Evolutionary conservation across 2,888 invertebrate genomes (phyloP).

Genomic region (Osedax fenrisi): DNA sequence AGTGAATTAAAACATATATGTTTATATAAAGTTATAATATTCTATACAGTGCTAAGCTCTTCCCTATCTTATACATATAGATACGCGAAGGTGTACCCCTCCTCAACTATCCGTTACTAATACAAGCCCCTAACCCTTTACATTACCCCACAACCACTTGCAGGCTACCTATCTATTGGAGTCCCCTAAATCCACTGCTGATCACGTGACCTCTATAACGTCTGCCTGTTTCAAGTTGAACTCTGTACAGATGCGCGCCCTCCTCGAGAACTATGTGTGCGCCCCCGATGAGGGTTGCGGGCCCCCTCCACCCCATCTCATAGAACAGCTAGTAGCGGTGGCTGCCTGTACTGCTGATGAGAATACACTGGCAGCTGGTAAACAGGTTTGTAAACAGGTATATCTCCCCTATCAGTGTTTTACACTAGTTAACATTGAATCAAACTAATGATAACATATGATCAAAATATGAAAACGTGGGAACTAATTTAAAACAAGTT

Average conservation of each 20-base stretch:
- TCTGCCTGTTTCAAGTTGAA: conserved; percentile 91
- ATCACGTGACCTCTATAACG: conserved; percentile 76
- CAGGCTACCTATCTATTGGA: conserved; percentile 75
- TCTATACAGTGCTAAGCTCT: too few relatives aligned
- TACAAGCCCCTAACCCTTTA: not conserved
- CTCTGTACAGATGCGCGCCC: conserved; percentile 76
- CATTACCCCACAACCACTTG: too few relatives aligned
- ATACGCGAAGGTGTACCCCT: not conserved
- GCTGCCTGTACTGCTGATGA: conserved; percentile 63
- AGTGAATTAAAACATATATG: too few relatives aligned
- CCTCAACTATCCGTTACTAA: not conserved
- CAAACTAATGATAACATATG: too few relatives aligned
- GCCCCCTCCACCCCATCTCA: conserved; percentile 57
- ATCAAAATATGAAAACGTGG: too few relatives aligned
- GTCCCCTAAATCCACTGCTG: conserved; percentile 69
- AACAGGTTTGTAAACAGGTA: too few relatives aligned
- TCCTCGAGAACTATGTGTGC: conserved; percentile 68
- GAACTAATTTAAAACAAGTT: too few relatives aligned
- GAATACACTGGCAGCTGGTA: too few relatives aligned
- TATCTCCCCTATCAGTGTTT: too few relatives aligned
- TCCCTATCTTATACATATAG: too few relatives aligned
- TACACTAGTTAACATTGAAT: too few relatives aligned
- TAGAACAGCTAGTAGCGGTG: conserved; percentile 48
- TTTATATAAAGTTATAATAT: too few relatives aligned
- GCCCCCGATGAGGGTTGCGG: conserved; percentile 57